Evolutionary conservation across 64 coral and sea anemone genomes (phyloP), one percentile per base, ranked within the genome.

Genomic region (Anthopleura sola): DNA sequence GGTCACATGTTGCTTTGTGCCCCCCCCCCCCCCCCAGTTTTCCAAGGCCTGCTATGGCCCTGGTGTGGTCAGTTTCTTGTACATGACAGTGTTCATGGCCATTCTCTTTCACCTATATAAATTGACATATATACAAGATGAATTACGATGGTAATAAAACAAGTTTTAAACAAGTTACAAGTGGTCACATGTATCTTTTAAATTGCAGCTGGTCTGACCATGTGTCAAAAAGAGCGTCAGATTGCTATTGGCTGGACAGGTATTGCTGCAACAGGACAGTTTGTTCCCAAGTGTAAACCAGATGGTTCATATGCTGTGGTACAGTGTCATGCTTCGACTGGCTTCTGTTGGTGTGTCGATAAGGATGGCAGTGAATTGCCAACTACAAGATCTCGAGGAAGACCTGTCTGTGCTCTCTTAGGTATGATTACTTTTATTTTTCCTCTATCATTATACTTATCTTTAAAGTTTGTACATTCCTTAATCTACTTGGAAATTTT

Each of bases 301-400:
- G 83, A 69, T 78, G 93, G 93, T n/a, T 64, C 49, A 19, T 95
- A 95, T 75, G 20, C 89, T 24, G 44, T 68, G 56, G 86, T 89
- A 24, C 93, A 95, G 31, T 92, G 93, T 28, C 58, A 78, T 48
- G 29, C 2, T 1, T 78, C 86, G 21, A 58, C 55, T 28, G 49
- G 76, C 33, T 37, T 89, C 26, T 95, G 90, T 46, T 95, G 93
- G 90, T 95, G 93, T 78, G 93, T 95, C 5, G 87, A 95, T 75
- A 49, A 85, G 6, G 86, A 89, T 68, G 93, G 93, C 23, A 85
- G 75, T 28, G 86, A 91, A 60, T 51, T 92, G 23, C 69, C 86
- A 58, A 75, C 37, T 8, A 91, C 93, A 20, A 84, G 86, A 38
- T 83, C 83, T 6, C 18, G 55, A 37, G 89, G 93, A 33, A 71